These are phyloP conservation scores for Sinopyrophorus schimmeli DNA, from an alignment of 2,888 invertebrate species.

Conservation along the genomic window DNA sequence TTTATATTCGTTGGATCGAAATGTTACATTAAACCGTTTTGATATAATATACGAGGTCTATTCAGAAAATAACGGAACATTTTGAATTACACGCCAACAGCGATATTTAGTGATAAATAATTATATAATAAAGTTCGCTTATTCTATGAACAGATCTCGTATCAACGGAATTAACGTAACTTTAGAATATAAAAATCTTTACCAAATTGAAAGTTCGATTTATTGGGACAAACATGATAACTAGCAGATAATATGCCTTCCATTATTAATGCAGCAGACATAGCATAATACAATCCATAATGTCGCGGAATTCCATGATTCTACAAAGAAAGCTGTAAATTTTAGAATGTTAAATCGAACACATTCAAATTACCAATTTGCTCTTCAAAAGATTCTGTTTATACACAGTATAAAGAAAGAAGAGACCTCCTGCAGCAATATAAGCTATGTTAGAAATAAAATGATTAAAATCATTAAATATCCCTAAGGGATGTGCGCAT, in stretches of 20 bases:
- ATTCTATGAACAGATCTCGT: too few relatives aligned
- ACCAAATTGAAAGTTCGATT: slow-evolving; percentile 92
- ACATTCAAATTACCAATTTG: slow-evolving; percentile 37
- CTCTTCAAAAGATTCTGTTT: slow-evolving; percentile 41
- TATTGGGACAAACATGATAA: slow-evolving; percentile 88
- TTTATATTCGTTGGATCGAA: too few relatives aligned
- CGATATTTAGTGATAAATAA: too few relatives aligned
- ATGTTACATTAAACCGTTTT: not conserved
- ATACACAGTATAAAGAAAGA: slow-evolving; percentile 55
- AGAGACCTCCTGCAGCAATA: slow-evolving; percentile 75
- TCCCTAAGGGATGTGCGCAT: slow-evolving; percentile 77
- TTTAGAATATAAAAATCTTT: slow-evolving; percentile 40
- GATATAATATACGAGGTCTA: too few relatives aligned
- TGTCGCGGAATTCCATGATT: slow-evolving; percentile 73
- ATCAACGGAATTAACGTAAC: too few relatives aligned
- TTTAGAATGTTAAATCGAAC: not conserved
- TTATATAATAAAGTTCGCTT: too few relatives aligned
- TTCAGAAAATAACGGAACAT: too few relatives aligned
- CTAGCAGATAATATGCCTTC: slow-evolving; percentile 85
- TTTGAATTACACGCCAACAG: too few relatives aligned
- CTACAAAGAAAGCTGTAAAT: slow-evolving; percentile 53
- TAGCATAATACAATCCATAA: slow-evolving; percentile 81
- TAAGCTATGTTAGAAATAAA: slow-evolving; percentile 85
- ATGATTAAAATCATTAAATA: slow-evolving; percentile 82
- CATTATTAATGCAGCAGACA: slow-evolving; percentile 82